Percentiles rank a stretch among this genome's conserved stretches.
These are phyloP conservation scores for Pagetopsis macropterus DNA, from an alignment of 2,797 vertebrate genomes.

Conservation along the genomic window DNA sequence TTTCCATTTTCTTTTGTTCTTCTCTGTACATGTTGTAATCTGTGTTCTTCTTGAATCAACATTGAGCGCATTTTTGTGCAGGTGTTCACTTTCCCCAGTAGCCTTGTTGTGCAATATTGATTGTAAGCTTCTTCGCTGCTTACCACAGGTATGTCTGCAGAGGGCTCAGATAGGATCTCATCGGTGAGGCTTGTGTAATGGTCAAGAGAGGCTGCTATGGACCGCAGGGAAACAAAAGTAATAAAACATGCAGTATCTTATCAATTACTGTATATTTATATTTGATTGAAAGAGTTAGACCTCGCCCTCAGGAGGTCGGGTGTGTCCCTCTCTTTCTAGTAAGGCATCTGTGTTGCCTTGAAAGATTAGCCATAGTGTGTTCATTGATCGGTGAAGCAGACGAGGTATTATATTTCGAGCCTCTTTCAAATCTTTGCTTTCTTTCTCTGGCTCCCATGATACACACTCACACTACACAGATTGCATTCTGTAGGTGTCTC, in stretches of 20 bases:
- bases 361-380: slow-evolving; percentile 44
- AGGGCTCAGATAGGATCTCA: slow-evolving; percentile 38
- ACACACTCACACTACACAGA: slow-evolving; percentile 32
- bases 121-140: slow-evolving; percentile 47
- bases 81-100: slow-evolving; percentile 52
- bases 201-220: slow-evolving; percentile 18
- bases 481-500: slow-evolving; percentile 38
- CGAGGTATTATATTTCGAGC: slow-evolving; percentile 62
- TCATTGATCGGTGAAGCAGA: slow-evolving; percentile 63
- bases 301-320: not conserved
- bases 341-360: slow-evolving; percentile 20
- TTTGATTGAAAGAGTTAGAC: slow-evolving; percentile 9
- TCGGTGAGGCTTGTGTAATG: slow-evolving; percentile 31
- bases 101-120: slow-evolving; percentile 63
- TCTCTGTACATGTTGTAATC: slow-evolving; percentile 21
- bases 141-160: slow-evolving; percentile 76
- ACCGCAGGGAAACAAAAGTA: not conserved
- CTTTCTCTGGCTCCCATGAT: slow-evolving; percentile 28
- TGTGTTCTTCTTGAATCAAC: slow-evolving; percentile 35
- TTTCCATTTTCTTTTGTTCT: slow-evolving; percentile 21
- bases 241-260: slow-evolving; percentile 8
- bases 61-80: slow-evolving; percentile 35
- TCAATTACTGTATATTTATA: slow-evolving; percentile 6
- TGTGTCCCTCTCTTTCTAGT: not conserved
- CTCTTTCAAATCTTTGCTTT: slow-evolving; percentile 37